Percentiles rank a stretch among this genome's conserved stretches.
phyloP scores from a whole-genome alignment of 2,113 vertebrate species.

The Stegastes partitus region DNA sequence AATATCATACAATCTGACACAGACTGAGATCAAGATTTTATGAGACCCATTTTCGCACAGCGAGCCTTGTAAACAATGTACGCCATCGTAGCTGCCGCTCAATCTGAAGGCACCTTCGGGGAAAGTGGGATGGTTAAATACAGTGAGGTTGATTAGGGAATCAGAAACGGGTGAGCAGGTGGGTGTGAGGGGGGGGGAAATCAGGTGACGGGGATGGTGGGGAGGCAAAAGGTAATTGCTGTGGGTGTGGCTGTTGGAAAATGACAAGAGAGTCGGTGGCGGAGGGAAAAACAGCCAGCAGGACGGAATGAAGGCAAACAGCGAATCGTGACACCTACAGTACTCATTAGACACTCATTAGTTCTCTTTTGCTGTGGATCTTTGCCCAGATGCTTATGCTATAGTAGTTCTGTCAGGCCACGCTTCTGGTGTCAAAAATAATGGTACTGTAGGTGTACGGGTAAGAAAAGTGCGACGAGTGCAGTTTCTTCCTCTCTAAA shows the following conservation, averaged over 20 bases:
- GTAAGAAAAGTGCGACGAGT: conserved; percentile 64
- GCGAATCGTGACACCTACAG: conserved; percentile 13
- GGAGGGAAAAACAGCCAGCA: conserved; percentile 2
- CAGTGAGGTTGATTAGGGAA: background rate
- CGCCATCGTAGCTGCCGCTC: background rate
- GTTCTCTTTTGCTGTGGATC: conserved; percentile 23
- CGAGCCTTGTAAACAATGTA: background rate
- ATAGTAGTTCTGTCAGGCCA: conserved; percentile 62
- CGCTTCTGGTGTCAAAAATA: conserved; percentile 76
- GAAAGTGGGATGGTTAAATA: background rate
- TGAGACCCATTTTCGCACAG: background rate
- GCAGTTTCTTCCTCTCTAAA: conserved; percentile 71
- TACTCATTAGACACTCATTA: conserved; percentile 63
- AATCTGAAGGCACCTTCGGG: background rate
- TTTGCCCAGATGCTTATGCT: conserved; percentile 56
- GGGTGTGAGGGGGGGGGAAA: background rate
- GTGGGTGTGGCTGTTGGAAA: background rate
- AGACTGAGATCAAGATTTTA: conserved; percentile 8
- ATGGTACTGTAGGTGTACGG: conserved; percentile 62
- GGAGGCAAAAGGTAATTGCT: background rate
- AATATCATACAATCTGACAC: background rate
- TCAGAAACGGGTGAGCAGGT: background rate
- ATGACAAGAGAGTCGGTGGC: background rate
- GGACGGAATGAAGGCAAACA: conserved; percentile 10
- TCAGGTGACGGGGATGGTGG: background rate